These are phyloP conservation scores for Pachymerium ferrugineum DNA, from an alignment of 2,888 invertebrate species.

Conservation along the genomic window DNA sequence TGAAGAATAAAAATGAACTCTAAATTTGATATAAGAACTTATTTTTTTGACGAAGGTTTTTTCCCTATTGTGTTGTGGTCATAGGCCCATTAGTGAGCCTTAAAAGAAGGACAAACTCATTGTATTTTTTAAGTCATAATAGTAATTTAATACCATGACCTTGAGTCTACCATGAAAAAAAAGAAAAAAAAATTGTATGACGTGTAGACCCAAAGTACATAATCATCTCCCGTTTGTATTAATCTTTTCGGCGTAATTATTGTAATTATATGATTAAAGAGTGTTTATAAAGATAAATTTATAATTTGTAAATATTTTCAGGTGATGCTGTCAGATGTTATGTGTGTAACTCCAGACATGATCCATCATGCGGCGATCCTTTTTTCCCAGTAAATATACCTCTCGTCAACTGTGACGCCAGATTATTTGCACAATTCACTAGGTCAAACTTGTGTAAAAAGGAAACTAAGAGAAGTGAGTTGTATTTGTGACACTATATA, in stretches of 20 bases:
- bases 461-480: conserved; percentile 8
- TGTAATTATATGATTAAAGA: neutral
- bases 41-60: neutral
- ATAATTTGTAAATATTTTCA: neutral
- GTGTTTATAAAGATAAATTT: neutral
- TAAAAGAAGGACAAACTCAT: neutral
- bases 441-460: conserved; percentile 27
- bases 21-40: neutral
- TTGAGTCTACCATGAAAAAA: neutral
- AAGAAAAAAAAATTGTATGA: neutral
- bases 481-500: neutral
- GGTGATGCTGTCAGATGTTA: conserved; percentile 29
- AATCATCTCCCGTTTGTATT: neutral
- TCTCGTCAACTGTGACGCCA: conserved; percentile 19
- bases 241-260: neutral
- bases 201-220: neutral
- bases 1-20: neutral
- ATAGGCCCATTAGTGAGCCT: neutral
- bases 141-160: neutral
- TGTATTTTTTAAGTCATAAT: neutral
- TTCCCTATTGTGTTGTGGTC: neutral
- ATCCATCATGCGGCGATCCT: conserved; percentile 31
- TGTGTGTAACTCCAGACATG: conserved; percentile 21
- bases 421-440: neutral
- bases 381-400: conserved; percentile 27